A percentile compares a stretch with the other conserved stretches of the same genome.
These are phyloP conservation scores for Coptotermes formosanus DNA, from an alignment of 1,140 invertebrate species.

Conservation along the genomic window DNA sequence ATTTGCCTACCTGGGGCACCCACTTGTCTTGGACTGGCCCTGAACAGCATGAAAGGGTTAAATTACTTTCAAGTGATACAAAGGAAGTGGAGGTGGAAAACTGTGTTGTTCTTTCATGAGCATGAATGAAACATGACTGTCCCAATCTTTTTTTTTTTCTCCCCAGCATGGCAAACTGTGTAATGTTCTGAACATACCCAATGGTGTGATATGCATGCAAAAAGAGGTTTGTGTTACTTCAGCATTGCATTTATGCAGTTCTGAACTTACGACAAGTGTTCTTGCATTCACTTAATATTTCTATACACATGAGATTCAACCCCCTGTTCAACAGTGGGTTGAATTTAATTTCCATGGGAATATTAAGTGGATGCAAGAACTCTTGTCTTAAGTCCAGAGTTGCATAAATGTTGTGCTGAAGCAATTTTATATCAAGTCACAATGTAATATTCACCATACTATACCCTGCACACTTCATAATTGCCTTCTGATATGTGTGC, in stretches of 20 bases:
- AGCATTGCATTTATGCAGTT: not conserved
- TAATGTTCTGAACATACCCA: not conserved
- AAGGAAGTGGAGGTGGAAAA: not conserved
- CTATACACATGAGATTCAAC: not conserved
- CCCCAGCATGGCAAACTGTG: not conserved
- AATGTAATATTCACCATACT: no score
- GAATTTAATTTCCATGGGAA: not conserved
- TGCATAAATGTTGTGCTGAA: not conserved
- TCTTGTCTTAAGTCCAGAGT: not conserved
- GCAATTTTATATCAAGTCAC: not conserved
- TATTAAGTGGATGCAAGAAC: not conserved
- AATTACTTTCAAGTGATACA: not conserved
- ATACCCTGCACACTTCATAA: no score
- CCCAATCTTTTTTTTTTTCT: not conserved
- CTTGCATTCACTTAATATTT: not conserved
- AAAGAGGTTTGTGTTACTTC: not conserved
- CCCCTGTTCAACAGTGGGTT: not conserved
- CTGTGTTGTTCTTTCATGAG: not conserved
- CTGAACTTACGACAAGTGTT: not conserved
- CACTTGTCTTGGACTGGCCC: no score
- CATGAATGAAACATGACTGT: not conserved
- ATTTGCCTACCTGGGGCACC: no score
- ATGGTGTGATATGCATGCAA: not conserved
- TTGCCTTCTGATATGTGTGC: no score
- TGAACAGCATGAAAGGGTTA: no score